A percentile compares a stretch with the other conserved stretches of the same genome.
phyloP scores from a whole-genome alignment of 2,888 invertebrate genomes.

The Drosophila suboccidentalis region DNA sequence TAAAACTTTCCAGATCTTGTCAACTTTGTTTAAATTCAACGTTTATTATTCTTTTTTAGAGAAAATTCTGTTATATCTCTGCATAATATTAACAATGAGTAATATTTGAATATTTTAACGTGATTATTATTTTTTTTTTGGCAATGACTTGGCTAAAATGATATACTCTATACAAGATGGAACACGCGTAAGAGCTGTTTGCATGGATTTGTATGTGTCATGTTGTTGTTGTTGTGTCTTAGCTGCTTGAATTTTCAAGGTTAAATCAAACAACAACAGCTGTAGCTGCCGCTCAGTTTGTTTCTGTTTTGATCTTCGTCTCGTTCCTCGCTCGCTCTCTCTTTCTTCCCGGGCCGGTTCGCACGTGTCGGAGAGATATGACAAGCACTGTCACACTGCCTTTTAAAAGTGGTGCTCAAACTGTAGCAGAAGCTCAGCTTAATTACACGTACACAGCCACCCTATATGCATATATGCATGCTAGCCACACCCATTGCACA shows the following conservation, averaged over 20 bases:
- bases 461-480: slow-evolving; percentile 2
- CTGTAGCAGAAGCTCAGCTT: slow-evolving; percentile 30
- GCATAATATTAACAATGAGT: background rate
- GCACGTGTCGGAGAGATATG: slow-evolving; percentile 41
- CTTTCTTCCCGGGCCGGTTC: slow-evolving; percentile 21
- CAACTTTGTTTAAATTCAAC: background rate
- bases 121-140: slow-evolving; percentile 41
- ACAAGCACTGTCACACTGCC: slow-evolving; percentile 5
- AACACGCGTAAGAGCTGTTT: slow-evolving; percentile 49
- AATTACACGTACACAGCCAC: slow-evolving; percentile 2
- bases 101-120: slow-evolving; percentile 33
- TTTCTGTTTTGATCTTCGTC: slow-evolving; percentile 26
- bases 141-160: slow-evolving; percentile 44
- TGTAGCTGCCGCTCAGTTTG: slow-evolving; percentile 43
- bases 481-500: slow-evolving; percentile 50
- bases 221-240: slow-evolving; percentile 9
- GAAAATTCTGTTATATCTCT: background rate
- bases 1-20: background rate
- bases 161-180: slow-evolving; percentile 40
- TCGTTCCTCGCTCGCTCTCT: background rate
- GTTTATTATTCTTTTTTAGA: background rate
- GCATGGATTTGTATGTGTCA: slow-evolving; percentile 11
- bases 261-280: slow-evolving; percentile 63
- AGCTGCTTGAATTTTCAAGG: slow-evolving; percentile 46
- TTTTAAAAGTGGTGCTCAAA: slow-evolving; percentile 24